Conservation (phyloP, 2,888 invertebrate genomes). For the Palloptera scutellata region DNA sequence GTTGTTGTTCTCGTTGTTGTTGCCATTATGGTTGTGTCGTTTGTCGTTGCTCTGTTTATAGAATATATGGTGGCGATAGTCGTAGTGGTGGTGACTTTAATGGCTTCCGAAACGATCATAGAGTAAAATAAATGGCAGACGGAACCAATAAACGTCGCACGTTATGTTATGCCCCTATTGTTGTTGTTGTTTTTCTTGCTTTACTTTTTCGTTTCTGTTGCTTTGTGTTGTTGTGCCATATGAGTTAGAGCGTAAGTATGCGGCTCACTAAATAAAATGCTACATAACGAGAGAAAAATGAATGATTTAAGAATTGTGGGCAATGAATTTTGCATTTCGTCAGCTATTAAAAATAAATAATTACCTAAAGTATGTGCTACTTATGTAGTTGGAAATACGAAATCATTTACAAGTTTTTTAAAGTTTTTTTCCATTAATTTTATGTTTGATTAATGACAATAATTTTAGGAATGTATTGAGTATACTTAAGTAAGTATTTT, state of each 20-base stretch:
- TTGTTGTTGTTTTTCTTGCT: background rate
- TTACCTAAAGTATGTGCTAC: conserved; percentile 48
- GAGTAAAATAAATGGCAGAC: conserved; percentile 63
- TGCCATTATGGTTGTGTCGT: conserved; percentile 20
- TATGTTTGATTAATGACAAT: no score
- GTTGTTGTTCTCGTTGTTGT: conserved; percentile 27
- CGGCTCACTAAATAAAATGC: conserved; percentile 11
- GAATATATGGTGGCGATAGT: conserved; percentile 33
- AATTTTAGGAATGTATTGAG: no score
- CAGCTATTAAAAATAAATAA: no score
- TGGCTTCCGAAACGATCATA: conserved; percentile 64
- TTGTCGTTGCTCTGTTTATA: conserved; percentile 9
- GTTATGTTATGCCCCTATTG: conserved; percentile 32
- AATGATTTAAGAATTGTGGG: no score
- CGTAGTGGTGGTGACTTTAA: conserved; percentile 62
- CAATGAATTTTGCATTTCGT: conserved; percentile 40
- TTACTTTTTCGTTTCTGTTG: conserved; percentile 15
- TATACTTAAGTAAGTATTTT: no score
- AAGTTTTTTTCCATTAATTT: no score
- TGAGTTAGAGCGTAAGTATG: conserved; percentile 19
- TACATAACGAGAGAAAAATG: no score
- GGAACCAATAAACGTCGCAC: conserved; percentile 63
- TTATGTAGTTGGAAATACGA: conserved; percentile 44
- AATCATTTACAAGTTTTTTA: no score
- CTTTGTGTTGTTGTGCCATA: conserved; percentile 23